A percentile compares a stretch with the other conserved stretches of the same genome.
Conservation (phyloP, 1,140 invertebrate genomes). For the Meteorus sp. region DNA sequence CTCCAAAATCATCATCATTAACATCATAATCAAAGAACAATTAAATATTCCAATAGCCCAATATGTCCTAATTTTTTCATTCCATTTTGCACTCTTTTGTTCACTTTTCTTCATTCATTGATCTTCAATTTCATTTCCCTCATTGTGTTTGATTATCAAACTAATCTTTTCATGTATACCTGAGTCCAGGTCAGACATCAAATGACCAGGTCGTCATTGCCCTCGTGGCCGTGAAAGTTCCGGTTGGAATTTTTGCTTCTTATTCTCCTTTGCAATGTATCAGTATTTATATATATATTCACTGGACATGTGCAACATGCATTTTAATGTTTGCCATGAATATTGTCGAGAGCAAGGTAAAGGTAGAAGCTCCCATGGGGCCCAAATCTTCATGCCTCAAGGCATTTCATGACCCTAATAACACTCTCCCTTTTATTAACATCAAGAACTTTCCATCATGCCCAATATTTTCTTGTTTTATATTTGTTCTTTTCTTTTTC, state of each 20-base stretch:
- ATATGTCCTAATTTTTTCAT: no score
- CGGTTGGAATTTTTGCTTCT: conserved; percentile 14
- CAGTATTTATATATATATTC: not conserved
- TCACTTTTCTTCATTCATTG: conserved; percentile 1
- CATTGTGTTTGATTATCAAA: conserved; percentile 14
- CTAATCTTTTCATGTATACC: not conserved
- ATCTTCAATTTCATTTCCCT: conserved; percentile 9
- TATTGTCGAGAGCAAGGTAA: conserved; percentile 17
- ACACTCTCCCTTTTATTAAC: not conserved
- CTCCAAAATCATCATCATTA: no score
- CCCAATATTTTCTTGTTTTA: not conserved
- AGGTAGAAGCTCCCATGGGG: not conserved
- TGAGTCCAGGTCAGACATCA: conserved; percentile 18
- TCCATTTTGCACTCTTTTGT: not conserved
- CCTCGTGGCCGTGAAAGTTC: conserved; percentile 54
- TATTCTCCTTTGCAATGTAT: no score
- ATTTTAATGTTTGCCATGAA: not conserved
- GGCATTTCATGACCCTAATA: conserved; percentile 26
- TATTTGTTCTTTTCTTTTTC: not conserved
- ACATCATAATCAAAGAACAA: no score
- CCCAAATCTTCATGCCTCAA: conserved; percentile 15
- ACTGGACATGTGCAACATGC: not conserved
- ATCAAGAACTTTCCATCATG: not conserved
- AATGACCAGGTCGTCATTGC: conserved; percentile 41
- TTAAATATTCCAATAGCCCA: no score